Percentiles rank a stretch among this genome's conserved stretches.
Evolutionary conservation across 1,140 invertebrate species (phyloP).

Genomic region (Steinernema khuongi): DNA sequence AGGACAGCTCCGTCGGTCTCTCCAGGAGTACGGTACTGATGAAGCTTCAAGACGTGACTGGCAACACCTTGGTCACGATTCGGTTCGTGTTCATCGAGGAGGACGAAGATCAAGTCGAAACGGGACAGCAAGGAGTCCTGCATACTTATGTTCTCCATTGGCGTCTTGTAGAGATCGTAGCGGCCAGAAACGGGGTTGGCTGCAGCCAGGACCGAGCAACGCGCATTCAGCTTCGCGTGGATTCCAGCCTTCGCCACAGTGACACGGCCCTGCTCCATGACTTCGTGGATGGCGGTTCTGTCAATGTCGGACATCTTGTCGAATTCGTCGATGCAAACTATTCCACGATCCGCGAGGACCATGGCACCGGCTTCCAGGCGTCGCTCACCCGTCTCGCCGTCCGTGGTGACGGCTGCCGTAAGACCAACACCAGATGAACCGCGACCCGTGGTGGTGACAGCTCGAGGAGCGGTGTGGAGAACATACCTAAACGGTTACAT

Average conservation of each 20-base stretch:
- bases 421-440: conserved; percentile 93
- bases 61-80: conserved; percentile 85
- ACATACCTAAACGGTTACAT: conserved; percentile 71
- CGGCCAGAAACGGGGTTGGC: conserved; percentile 99
- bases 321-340: conserved; percentile 99
- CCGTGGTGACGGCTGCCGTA: conserved; percentile 92
- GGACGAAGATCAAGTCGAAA: conserved; percentile 96
- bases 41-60: conserved; percentile 94
- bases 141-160: conserved; percentile 98
- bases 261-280: conserved; percentile 73
- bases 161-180: conserved; percentile 96
- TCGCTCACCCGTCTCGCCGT: conserved; percentile 78
- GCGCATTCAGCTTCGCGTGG: conserved; percentile 90
- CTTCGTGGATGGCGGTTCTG: conserved; percentile 96
- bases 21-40: conserved; percentile 75
- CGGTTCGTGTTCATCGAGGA: conserved; percentile 80
- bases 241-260: conserved; percentile 98
- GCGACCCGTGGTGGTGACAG: conserved; percentile 90
- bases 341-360: conserved; percentile 94
- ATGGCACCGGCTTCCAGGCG: conserved; percentile 95
- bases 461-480: conserved; percentile 82
- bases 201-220: conserved; percentile 93
- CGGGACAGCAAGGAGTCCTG: conserved; percentile 96
- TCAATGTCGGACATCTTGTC: conserved; percentile 99
- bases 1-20: conserved; percentile 89